These are phyloP conservation scores for Cynaeus angustus DNA, from an alignment of 2,888 invertebrate species.

Conservation along the genomic window DNA sequence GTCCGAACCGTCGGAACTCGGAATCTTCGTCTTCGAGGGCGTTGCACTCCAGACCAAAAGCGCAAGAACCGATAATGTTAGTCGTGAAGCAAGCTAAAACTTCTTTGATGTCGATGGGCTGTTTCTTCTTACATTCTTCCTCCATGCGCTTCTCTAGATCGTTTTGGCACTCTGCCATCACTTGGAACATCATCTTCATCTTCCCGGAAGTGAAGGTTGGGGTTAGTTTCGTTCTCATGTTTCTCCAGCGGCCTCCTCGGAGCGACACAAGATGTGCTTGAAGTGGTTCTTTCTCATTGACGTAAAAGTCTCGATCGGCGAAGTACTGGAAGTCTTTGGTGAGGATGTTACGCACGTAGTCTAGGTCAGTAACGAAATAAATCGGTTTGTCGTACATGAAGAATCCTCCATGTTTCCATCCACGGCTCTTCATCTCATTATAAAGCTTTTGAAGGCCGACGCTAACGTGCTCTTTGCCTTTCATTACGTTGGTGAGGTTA, in stretches of 20 bases:
- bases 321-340: constrained; percentile 77
- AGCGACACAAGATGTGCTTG: constrained; percentile 65
- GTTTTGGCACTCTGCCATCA: constrained; percentile 74
- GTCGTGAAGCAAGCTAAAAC: constrained; percentile 74
- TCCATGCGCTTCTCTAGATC: constrained; percentile 71
- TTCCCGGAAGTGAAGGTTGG: constrained; percentile 79
- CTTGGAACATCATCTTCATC: constrained; percentile 76
- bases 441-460: constrained; percentile 44
- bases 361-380: constrained; percentile 56
- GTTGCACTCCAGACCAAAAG: constrained; percentile 75
- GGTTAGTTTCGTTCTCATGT: constrained; percentile 75
- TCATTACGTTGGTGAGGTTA: constrained; percentile 24
- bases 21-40: constrained; percentile 72
- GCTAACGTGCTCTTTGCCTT: constrained; percentile 14
- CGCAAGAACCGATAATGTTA: constrained; percentile 75
- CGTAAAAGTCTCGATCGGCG: constrained; percentile 76
- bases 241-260: constrained; percentile 58
- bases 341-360: constrained; percentile 70
- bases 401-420: constrained; percentile 18
- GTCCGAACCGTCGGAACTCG: constrained; percentile 63
- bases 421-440: constrained; percentile 33
- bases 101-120: constrained; percentile 64
- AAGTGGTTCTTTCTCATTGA: constrained; percentile 75
- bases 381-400: constrained; percentile 4
- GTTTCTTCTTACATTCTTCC: constrained; percentile 6